phyloP scores from a whole-genome alignment of 2,888 invertebrate species.

The Eurois occulta region DNA sequence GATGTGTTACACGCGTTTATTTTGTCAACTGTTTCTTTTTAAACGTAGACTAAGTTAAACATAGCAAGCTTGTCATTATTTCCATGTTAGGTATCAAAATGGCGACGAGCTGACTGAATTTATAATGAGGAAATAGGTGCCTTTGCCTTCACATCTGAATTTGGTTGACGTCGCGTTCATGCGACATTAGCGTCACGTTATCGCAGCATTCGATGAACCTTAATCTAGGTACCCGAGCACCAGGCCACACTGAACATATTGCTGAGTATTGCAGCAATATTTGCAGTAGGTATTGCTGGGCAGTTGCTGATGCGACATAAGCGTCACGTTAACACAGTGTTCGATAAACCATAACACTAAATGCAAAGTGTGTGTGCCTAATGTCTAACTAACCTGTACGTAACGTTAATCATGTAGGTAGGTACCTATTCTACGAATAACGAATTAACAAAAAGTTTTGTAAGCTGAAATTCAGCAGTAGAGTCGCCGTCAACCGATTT shows the following conservation, averaged over 20 bases:
- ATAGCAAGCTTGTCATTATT: constrained; percentile 27
- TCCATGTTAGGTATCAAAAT: constrained; percentile 3
- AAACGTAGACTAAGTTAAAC: constrained; percentile 13
- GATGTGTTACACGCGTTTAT: constrained; percentile 5
- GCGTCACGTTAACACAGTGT: not conserved
- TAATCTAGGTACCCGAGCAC: not conserved
- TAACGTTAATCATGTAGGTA: constrained; percentile 6
- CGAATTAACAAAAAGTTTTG: not conserved
- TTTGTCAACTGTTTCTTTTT: constrained; percentile 5
- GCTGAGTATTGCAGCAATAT: not conserved
- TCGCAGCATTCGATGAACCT: constrained; percentile 7
- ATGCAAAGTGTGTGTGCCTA: constrained; percentile 12
- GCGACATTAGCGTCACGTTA: not conserved
- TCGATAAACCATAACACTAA: constrained; percentile 11
- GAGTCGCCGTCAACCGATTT: constrained; percentile 52
- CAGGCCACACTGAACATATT: not conserved
- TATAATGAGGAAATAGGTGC: not conserved
- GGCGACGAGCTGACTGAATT: constrained; percentile 46
- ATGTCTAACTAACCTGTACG: constrained; percentile 2
- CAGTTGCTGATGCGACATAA: not conserved
- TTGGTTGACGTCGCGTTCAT: constrained; percentile 8
- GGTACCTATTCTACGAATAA: constrained; percentile 16
- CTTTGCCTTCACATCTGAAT: constrained; percentile 10
- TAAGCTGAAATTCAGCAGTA: constrained; percentile 26
- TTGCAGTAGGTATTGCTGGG: not conserved